These are phyloP conservation scores for Thereva nobilitata DNA, from an alignment of 2,888 invertebrate genomes.

Conservation along the genomic window DNA sequence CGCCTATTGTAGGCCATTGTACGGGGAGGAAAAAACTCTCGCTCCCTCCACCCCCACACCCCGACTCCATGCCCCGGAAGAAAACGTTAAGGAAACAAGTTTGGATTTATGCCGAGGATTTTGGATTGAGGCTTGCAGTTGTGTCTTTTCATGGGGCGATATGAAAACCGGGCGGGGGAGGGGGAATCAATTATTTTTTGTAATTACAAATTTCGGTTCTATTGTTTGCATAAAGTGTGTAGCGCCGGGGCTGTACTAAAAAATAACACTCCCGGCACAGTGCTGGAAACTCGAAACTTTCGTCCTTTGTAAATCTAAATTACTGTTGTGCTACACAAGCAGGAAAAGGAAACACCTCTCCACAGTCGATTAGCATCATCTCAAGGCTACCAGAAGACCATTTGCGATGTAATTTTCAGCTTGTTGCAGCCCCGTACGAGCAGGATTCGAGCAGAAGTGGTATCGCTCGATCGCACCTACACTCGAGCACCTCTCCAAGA, in stretches of 20 bases:
- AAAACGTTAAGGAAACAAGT: slow-evolving; percentile 4
- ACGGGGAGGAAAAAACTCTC: slow-evolving; percentile 13
- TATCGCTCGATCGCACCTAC: slow-evolving; percentile 16
- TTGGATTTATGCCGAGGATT: too few species aligned
- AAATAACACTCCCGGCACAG: slow-evolving; percentile 1
- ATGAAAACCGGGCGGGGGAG: too few species aligned
- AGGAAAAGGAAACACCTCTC: slow-evolving; percentile 22
- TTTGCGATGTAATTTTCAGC: slow-evolving; percentile 28
- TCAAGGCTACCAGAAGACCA: neutral
- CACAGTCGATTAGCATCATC: slow-evolving; percentile 31
- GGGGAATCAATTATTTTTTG: too few species aligned
- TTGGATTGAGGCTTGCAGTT: too few species aligned
- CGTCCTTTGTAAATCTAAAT: slow-evolving; percentile 31
- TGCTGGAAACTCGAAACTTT: slow-evolving; percentile 15
- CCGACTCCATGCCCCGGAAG: neutral
- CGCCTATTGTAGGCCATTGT: slow-evolving; percentile 27
- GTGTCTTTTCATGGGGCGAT: too few species aligned
- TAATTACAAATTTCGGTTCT: too few species aligned
- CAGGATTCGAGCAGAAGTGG: neutral
- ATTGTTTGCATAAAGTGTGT: too few species aligned
- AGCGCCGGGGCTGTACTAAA: too few species aligned
- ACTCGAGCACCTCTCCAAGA: neutral
- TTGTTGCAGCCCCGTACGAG: slow-evolving; percentile 21
- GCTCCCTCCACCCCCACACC: slow-evolving; percentile 10
- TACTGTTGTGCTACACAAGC: slow-evolving; percentile 7